These are phyloP conservation scores for Polypterus bichir DNA, from an alignment of 2,113 vertebrate genomes.

Conservation along the genomic window DNA sequence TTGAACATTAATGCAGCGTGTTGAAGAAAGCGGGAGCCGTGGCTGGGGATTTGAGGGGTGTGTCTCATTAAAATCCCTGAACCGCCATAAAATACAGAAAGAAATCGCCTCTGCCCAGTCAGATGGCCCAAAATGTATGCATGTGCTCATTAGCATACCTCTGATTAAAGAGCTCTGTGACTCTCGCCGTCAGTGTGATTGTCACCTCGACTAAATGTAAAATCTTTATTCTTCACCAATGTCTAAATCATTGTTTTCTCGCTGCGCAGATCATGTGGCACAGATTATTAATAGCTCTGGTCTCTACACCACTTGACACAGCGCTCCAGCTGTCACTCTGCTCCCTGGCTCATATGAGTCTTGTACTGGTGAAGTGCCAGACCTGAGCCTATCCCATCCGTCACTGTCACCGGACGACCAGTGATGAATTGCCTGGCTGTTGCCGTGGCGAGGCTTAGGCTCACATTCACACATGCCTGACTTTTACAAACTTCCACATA, in stretches of 20 bases:
- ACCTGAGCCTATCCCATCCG: constrained; percentile 77
- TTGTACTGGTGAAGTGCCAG: constrained; percentile 84
- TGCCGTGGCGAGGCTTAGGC: constrained; percentile 47
- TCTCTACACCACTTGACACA: constrained; percentile 95
- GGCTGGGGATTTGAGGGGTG: constrained; percentile 17
- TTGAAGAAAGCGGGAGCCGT: constrained; percentile 12
- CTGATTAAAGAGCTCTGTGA: constrained; percentile 80
- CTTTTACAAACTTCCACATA: constrained; percentile 51
- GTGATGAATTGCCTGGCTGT: constrained; percentile 84
- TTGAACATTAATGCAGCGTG: constrained; percentile 1
- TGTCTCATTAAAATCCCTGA: constrained; percentile 23
- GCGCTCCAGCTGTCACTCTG: constrained; percentile 96
- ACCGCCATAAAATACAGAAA: constrained; percentile 10
- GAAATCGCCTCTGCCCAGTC: constrained; percentile 25
- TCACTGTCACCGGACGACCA: constrained; percentile 84
- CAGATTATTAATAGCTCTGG: constrained; percentile 98
- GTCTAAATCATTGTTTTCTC: constrained; percentile 67
- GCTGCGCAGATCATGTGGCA: constrained; percentile 68
- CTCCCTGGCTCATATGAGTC: constrained; percentile 79
- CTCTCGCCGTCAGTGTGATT: constrained; percentile 48
- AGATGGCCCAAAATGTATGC: constrained; percentile 58
- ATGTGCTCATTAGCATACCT: constrained; percentile 70
- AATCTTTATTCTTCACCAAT: constrained; percentile 73
- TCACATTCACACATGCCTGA: constrained; percentile 59
- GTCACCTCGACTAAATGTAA: constrained; percentile 63